Evolutionary conservation across 2,113 vertebrate genomes (phyloP).

Genomic region (Talpa occidentalis): DNA sequence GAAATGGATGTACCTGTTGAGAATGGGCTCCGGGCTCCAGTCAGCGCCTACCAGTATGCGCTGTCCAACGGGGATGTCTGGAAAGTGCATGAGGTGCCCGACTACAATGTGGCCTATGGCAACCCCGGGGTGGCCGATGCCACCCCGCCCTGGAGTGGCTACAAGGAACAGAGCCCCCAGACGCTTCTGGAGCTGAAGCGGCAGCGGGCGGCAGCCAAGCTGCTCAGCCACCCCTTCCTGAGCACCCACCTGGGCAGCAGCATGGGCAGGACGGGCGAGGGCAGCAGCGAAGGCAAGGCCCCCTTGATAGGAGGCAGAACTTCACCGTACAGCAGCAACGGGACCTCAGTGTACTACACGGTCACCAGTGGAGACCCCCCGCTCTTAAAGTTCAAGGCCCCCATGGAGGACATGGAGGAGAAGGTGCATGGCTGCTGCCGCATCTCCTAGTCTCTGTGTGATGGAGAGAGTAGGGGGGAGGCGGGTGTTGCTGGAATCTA

Average conservation of each 20-base stretch:
- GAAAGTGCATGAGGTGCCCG: conserved; percentile 83
- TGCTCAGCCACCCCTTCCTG: conserved; percentile 93
- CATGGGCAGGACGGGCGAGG: conserved; percentile 84
- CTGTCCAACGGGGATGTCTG: conserved; percentile 86
- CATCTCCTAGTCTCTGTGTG: conserved; percentile 88
- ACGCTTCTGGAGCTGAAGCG: conserved; percentile 97
- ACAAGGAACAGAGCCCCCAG: conserved; percentile 91
- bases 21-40: conserved; percentile 87
- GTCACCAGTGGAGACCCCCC: conserved; percentile 96
- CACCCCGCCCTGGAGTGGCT: conserved; percentile 85
- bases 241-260: conserved; percentile 92
- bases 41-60: conserved; percentile 85
- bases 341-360: conserved; percentile 94
- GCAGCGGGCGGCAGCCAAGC: conserved; percentile 94
- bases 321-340: conserved; percentile 94
- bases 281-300: conserved; percentile 88
- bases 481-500: conserved; percentile 18
- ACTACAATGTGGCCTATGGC: conserved; percentile 82
- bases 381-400: conserved; percentile 95
- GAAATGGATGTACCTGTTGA: conserved; percentile 88
- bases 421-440: conserved; percentile 94
- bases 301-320: conserved; percentile 89
- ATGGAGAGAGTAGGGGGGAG: not conserved
- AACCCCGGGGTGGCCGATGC: conserved; percentile 71
- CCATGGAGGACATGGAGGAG: conserved; percentile 93